A percentile compares a stretch with the other conserved stretches of the same genome.
phyloP scores from a whole-genome alignment of 1,140 invertebrate species.

The Frieseomelitta varia region DNA sequence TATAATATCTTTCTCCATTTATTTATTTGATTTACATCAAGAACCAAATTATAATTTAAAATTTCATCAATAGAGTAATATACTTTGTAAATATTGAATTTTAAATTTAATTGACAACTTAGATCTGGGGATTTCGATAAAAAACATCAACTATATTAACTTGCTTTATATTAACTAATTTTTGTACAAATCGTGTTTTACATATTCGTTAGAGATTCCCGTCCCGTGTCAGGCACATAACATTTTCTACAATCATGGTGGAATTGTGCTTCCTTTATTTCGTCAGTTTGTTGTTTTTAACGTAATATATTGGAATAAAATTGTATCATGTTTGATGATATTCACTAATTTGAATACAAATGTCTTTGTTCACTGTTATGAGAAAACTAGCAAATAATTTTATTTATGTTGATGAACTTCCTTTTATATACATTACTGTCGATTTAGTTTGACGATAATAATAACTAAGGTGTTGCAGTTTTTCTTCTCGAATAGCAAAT shows the following conservation, averaged over 20 bases:
- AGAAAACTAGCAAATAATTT: slow-evolving; percentile 13
- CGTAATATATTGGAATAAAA: neutral
- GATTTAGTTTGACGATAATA: neutral
- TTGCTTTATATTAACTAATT: neutral
- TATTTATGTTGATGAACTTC: neutral
- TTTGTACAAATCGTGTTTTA: neutral
- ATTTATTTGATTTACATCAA: neutral
- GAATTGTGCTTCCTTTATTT: slow-evolving; percentile 5
- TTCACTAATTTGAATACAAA: slow-evolving; percentile 43
- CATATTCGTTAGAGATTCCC: neutral
- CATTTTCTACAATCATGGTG: neutral
- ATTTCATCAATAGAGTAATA: neutral
- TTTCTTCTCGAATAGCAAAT: neutral
- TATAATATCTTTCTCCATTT: too few relatives aligned
- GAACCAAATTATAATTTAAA: neutral
- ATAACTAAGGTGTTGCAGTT: neutral
- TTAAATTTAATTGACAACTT: neutral
- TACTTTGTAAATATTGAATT: neutral
- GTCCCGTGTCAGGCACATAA: neutral
- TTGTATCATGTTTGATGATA: neutral
- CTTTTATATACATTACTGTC: neutral
- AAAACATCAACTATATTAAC: neutral
- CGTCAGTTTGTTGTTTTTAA: neutral
- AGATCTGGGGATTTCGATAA: neutral
- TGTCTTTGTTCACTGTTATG: neutral